These are phyloP conservation scores for Catharus fuscescens DNA, from an alignment of 2,113 vertebrate genomes.

Conservation along the genomic window DNA sequence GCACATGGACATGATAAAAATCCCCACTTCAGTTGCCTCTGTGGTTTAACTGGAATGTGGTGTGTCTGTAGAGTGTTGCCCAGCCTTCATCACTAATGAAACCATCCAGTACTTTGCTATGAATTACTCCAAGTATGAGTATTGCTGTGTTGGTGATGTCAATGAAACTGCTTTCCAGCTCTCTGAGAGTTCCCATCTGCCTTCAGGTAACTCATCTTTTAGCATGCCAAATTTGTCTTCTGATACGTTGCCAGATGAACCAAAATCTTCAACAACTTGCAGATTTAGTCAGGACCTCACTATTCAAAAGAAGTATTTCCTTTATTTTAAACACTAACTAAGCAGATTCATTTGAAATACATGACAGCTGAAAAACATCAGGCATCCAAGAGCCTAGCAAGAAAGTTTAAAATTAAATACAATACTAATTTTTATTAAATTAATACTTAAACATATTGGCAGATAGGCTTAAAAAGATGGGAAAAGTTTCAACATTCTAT, in stretches of 20 bases:
- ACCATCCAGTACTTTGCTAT: not conserved
- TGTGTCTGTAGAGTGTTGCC: fast-evolving
- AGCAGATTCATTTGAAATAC: not conserved
- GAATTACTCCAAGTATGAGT: not conserved
- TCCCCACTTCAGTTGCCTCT: not conserved
- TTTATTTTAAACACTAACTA: not conserved
- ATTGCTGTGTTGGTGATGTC: not conserved
- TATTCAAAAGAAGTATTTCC: not conserved
- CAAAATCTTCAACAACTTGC: not conserved
- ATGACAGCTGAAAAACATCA: not conserved
- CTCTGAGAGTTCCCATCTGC: not conserved
- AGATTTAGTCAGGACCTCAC: not conserved
- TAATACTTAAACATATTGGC: not conserved
- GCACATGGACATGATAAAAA: not conserved
- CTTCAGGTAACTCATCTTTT: not conserved
- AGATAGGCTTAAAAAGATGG: not conserved
- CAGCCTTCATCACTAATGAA: not conserved
- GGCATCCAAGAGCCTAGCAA: not conserved
- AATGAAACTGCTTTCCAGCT: not conserved
- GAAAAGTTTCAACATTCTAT: not conserved
- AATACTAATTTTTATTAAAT: not conserved
- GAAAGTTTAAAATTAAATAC: not conserved
- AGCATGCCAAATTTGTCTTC: not conserved
- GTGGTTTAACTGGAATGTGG: not conserved
- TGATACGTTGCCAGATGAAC: not conserved